Evolutionary conservation across 2,113 vertebrate species (phyloP).

Genomic region (Istiophorus platypterus): DNA sequence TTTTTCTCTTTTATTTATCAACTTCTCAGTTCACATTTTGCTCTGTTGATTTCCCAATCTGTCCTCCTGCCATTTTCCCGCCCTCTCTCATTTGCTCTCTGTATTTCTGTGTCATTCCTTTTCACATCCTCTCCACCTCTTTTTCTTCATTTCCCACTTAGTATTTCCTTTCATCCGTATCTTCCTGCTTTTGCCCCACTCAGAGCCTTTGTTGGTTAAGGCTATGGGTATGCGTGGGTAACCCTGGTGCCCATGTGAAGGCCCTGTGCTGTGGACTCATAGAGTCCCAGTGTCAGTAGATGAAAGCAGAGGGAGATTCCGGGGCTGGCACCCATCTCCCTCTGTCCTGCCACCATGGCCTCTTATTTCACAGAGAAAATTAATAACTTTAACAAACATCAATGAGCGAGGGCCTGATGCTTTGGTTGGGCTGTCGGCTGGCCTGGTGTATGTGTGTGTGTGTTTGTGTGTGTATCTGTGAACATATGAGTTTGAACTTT

Average conservation of each 20-base stretch:
- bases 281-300: constrained; percentile 79
- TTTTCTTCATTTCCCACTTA: constrained; percentile 49
- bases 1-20: constrained; percentile 24
- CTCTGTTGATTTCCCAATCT: constrained; percentile 3
- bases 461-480: constrained; percentile 46
- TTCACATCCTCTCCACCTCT: constrained; percentile 38
- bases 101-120: constrained; percentile 61
- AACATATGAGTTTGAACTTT: constrained; percentile 48
- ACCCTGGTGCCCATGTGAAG: constrained; percentile 81
- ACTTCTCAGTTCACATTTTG: constrained; percentile 39
- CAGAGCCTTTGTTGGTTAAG: constrained; percentile 81
- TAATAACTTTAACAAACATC: constrained; percentile 88
- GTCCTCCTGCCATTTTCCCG: constrained; percentile 37
- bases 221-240: constrained; percentile 79
- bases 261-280: constrained; percentile 71
- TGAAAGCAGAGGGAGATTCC: constrained; percentile 82
- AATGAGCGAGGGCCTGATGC: constrained; percentile 79
- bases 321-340: constrained; percentile 84
- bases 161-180: constrained; percentile 71
- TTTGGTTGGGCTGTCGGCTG: constrained; percentile 73
- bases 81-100: constrained; percentile 61
- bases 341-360: constrained; percentile 81
- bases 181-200: constrained; percentile 56
- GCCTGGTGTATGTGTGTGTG: constrained; percentile 45
- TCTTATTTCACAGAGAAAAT: constrained; percentile 88